Percentiles rank a stretch among this genome's conserved stretches.
These are phyloP conservation scores for Sapayoa aenigma DNA, from an alignment of 2,113 vertebrate genomes.

Conservation along the genomic window DNA sequence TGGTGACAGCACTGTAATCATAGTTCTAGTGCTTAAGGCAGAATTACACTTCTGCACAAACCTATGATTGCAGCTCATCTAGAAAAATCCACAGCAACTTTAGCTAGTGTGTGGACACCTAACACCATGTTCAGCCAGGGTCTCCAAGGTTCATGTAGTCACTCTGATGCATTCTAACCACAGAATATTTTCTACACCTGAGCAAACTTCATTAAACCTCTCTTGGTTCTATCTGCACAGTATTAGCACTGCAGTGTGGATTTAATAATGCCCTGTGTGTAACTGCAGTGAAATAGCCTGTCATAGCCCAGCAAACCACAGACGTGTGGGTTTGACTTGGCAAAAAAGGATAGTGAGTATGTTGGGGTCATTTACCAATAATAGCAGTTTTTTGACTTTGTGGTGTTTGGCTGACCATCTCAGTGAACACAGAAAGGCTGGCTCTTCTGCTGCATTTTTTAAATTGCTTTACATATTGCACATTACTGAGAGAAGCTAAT, in stretches of 20 bases:
- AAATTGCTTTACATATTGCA: neutral
- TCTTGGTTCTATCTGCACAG: neutral
- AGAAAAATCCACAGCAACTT: neutral
- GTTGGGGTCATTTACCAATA: neutral
- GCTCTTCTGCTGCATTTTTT: neutral
- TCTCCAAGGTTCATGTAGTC: neutral
- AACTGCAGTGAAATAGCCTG: neutral
- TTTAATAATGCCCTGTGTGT: neutral
- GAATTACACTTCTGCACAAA: neutral
- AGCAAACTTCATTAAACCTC: neutral
- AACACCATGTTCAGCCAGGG: neutral
- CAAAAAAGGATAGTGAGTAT: neutral
- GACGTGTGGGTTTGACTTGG: neutral
- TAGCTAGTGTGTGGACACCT: neutral
- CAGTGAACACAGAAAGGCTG: neutral
- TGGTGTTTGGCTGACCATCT: rapidly evolving
- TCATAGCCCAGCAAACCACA: neutral
- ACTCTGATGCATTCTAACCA: neutral
- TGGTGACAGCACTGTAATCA: neutral
- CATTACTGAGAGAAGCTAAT: neutral
- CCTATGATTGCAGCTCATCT: neutral
- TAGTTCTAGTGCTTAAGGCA: neutral
- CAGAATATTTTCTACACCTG: neutral
- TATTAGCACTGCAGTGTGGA: neutral
- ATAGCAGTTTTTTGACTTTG: neutral